These are phyloP conservation scores for Anhinga anhinga DNA, from an alignment of 2,113 vertebrate species.

Conservation along the genomic window DNA sequence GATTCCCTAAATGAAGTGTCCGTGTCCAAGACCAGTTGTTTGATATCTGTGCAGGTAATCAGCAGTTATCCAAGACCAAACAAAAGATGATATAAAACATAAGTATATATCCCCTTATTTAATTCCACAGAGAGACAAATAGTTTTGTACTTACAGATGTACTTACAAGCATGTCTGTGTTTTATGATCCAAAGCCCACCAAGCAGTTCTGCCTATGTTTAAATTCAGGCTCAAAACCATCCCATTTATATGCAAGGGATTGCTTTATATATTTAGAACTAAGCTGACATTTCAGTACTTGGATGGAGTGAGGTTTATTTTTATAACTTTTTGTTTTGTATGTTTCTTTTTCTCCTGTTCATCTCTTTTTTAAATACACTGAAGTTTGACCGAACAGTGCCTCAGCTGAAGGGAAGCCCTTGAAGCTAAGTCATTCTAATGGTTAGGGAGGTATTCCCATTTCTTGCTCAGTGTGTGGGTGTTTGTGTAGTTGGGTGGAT, in stretches of 20 bases:
- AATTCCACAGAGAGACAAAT: not conserved
- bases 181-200: not conserved
- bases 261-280: not conserved
- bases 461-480: not conserved
- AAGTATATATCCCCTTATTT: not conserved
- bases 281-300: not conserved
- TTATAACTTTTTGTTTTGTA: not conserved
- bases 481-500: not conserved
- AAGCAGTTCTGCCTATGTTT: not conserved
- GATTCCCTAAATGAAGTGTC: not conserved
- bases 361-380: not conserved
- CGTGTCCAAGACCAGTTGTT: not conserved
- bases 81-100: not conserved
- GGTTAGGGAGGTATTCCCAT: not conserved
- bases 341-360: not conserved
- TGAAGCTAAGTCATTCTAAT: not conserved
- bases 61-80: not conserved
- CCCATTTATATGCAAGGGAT: not conserved
- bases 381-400: not conserved
- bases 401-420: not conserved
- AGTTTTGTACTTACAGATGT: not conserved
- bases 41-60: not conserved
- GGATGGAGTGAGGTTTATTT: not conserved
- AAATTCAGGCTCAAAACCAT: not conserved
- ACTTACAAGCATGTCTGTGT: not conserved